phyloP scores from a whole-genome alignment of 2,797 vertebrate species.

The Phoxinus dragarum region DNA sequence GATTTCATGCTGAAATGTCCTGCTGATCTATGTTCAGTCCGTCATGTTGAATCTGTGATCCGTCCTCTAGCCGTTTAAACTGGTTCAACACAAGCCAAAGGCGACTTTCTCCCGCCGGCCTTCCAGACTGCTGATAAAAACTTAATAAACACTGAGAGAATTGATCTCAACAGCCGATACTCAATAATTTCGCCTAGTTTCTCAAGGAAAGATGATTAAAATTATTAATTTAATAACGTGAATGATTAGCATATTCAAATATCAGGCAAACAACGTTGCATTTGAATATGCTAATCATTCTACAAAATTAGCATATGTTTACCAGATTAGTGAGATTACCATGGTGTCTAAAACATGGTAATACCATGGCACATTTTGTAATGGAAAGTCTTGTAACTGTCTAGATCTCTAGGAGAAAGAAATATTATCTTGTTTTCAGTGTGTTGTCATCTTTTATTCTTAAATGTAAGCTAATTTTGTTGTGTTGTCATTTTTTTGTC shows the following conservation, averaged over 20 bases:
- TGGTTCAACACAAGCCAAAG: background rate
- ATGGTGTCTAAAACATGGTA: background rate
- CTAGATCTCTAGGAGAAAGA: background rate
- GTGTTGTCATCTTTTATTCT: background rate
- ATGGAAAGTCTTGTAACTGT: background rate
- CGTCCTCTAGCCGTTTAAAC: background rate
- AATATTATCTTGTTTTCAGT: background rate
- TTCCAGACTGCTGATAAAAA: slow-evolving; percentile 18
- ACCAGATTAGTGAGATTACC: background rate
- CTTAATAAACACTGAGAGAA: slow-evolving; percentile 10
- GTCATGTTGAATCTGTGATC: background rate
- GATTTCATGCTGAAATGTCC: background rate
- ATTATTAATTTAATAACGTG: background rate
- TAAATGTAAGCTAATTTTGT: background rate
- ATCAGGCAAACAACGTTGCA: background rate
- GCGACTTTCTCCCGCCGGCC: background rate
- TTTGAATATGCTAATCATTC: background rate
- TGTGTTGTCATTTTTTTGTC: background rate
- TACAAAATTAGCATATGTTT: background rate
- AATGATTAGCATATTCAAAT: background rate
- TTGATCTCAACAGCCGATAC: background rate
- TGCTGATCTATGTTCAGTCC: background rate
- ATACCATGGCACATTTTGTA: background rate
- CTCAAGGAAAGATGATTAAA: background rate
- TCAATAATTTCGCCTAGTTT: background rate